phyloP scores from a whole-genome alignment of 2,797 vertebrate species.

The Urocyon cinereoargenteus region DNA sequence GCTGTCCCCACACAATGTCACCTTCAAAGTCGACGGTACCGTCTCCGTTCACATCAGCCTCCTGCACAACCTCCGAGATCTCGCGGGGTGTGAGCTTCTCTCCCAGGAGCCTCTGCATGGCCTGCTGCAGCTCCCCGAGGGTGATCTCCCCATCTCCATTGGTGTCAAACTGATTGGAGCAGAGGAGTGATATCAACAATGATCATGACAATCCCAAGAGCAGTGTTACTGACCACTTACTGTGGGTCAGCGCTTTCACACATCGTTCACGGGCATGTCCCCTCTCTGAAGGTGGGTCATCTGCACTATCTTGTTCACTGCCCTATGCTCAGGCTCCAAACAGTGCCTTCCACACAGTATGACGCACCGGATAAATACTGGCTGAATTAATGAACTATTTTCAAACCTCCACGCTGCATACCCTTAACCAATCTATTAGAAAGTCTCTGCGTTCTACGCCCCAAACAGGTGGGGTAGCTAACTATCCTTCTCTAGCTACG shows the following conservation, averaged over 20 bases:
- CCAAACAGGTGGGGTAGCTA: not conserved
- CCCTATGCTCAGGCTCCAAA: not conserved
- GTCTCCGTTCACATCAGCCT: slow-evolving; percentile 86
- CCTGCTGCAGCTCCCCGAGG: slow-evolving; percentile 82
- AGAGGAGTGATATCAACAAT: not conserved
- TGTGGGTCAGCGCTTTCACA: not conserved
- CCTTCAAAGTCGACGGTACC: slow-evolving; percentile 88
- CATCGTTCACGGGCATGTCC: fast-evolving
- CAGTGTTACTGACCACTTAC: not conserved
- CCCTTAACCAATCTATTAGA: not conserved
- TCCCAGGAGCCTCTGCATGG: slow-evolving; percentile 86
- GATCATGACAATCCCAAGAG: fast-evolving
- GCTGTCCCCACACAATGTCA: not conserved
- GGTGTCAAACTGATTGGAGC: slow-evolving; percentile 83
- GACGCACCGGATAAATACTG: not conserved
- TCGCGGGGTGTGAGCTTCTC: slow-evolving; percentile 83
- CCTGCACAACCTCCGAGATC: slow-evolving; percentile 84
- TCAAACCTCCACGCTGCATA: not conserved
- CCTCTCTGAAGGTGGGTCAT: not conserved
- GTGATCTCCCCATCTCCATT: slow-evolving; percentile 87
- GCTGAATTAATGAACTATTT: not conserved
- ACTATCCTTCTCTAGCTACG: not conserved
- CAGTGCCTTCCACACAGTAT: not conserved
- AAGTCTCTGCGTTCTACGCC: not conserved
- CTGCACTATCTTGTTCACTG: not conserved